phyloP scores from a whole-genome alignment of 2,888 invertebrate species.

The Chrysopilus asiliformis region DNA sequence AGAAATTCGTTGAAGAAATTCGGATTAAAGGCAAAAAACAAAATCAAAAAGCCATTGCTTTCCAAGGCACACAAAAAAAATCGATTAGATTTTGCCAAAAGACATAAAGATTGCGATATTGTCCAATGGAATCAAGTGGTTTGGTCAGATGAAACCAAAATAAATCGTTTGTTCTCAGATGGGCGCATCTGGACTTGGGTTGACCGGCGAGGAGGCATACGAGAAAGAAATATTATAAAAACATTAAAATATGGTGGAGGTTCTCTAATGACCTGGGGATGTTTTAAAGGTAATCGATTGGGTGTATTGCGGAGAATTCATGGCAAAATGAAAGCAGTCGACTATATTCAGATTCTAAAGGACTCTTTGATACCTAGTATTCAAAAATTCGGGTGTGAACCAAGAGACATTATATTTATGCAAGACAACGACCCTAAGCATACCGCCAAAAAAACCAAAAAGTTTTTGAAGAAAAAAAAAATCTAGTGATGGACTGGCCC shows the following conservation, averaged over 20 bases:
- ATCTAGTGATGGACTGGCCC: no score
- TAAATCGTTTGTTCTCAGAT: background rate
- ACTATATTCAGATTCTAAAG: background rate
- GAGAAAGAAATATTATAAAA: conserved; percentile 1
- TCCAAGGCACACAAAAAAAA: background rate
- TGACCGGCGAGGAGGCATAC: background rate
- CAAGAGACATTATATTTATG: background rate
- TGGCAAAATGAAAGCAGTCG: background rate
- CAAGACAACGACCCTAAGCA: no score
- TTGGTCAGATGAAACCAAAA: conserved; percentile 1
- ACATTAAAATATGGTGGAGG: conserved; percentile 1
- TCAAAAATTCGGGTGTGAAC: background rate
- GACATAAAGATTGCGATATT: background rate
- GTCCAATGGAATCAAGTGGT: background rate
- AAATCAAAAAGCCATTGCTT: conserved; percentile 1
- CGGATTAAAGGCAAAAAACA: conserved; percentile 1
- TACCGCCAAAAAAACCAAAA: no score
- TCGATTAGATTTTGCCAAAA: conserved; percentile 1
- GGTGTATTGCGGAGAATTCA: conserved; percentile 1
- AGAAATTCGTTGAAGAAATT: no score
- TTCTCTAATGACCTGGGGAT: background rate
- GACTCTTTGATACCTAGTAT: no score
- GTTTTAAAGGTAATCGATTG: background rate
- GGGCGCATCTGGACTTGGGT: no score
- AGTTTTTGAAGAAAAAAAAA: background rate